Percentiles rank a stretch among this genome's conserved stretches.
phyloP scores from a whole-genome alignment of 2,888 invertebrate genomes.

The Stenurella melanura region DNA sequence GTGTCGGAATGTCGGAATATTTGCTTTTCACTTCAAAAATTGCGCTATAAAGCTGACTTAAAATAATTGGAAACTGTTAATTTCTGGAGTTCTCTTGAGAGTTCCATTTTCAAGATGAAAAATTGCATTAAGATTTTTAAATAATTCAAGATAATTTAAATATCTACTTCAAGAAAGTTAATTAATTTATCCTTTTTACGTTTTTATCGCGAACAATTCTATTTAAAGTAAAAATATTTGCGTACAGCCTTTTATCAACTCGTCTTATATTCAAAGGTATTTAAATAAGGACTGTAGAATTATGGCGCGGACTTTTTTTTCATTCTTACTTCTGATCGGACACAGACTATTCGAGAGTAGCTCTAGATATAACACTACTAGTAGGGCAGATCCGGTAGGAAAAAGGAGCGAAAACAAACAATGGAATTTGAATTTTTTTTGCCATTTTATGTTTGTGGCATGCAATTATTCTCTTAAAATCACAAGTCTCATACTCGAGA shows the following conservation, averaged over 20 bases:
- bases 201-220: neutral
- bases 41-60: neutral
- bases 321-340: too few relatives aligned
- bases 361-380: too few relatives aligned
- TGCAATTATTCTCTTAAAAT: too few relatives aligned
- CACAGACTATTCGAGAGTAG: too few relatives aligned
- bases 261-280: neutral
- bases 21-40: conserved; percentile 4
- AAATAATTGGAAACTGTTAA: conserved; percentile 7
- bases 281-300: neutral
- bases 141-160: neutral
- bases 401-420: too few relatives aligned
- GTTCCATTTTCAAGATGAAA: neutral
- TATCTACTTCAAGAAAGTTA: neutral
- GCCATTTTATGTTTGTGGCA: too few relatives aligned
- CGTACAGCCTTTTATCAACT: neutral
- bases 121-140: neutral
- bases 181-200: neutral
- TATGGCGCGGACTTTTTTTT: too few relatives aligned
- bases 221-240: neutral
- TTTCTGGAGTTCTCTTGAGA: neutral
- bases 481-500: too few relatives aligned
- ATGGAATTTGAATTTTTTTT: too few relatives aligned
- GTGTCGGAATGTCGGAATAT: neutral
- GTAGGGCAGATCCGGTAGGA: too few relatives aligned